Conservation (phyloP, 1,140 invertebrate genomes). For the Bradysia coprophila region DNA sequence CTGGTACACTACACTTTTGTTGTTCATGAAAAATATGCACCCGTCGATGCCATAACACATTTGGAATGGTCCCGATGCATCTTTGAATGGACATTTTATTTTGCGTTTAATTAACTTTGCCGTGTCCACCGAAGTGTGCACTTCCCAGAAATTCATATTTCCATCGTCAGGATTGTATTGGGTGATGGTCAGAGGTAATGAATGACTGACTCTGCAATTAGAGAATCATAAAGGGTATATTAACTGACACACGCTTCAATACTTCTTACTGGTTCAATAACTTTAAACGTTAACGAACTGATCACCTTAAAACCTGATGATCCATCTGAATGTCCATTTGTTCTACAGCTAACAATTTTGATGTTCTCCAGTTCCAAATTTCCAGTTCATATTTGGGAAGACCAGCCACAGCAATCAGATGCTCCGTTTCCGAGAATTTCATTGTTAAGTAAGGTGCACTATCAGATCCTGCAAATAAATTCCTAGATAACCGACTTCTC, state of each 20-base stretch:
- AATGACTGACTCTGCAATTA: not conserved
- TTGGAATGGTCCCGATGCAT: not conserved
- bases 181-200: not conserved
- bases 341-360: not conserved
- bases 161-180: not conserved
- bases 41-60: not conserved
- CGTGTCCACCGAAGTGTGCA: not conserved
- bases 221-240: no score
- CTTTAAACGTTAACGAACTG: no score
- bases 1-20: no score
- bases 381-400: not conserved
- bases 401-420: not conserved
- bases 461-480: not conserved
- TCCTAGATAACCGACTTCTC: not conserved
- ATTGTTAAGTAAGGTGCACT: not conserved
- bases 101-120: not conserved
- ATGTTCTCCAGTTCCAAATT: conserved; percentile 1
- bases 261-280: no score
- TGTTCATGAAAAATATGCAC: no score
- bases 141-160: not conserved
- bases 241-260: no score
- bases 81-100: not conserved
- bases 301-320: not conserved
- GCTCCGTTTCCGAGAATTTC: not conserved
- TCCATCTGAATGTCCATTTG: not conserved